Evolutionary conservation across 2,888 invertebrate genomes (phyloP), one percentile per base, ranked within the genome.

Genomic region (Aporophyla nigra): DNA sequence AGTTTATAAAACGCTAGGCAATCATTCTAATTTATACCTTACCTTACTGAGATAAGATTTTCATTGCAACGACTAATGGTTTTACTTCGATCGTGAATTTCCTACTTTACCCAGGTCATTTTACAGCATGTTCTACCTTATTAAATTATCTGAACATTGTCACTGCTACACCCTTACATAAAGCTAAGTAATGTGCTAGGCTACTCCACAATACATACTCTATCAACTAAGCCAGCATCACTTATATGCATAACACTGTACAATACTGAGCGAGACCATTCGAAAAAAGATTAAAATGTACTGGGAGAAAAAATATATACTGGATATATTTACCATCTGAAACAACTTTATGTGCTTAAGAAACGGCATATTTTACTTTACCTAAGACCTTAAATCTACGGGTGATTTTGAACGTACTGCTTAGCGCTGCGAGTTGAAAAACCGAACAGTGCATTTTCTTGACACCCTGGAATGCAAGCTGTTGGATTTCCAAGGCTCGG

Each of bases 211-310:
- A 16, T 53, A 82, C 74, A 74, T 14, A 19, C 19, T 24, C 21
- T 62, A 27, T 49, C 27, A n/a, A 53, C 7, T 33, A 58, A n/a
- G 58, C 27, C 21, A 53, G 21, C 12, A 46, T 46, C 75, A 75
- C n/a, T 53, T 33, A 74, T 33, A 53, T 24, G 21, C 67, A 71
- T 63, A 33, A 68, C 5, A 16, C 49, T 59, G n/a, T n/a, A 79
- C 74, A 82, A 80, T 83, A 80, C 71, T 83, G 76, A 72, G 19
- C 69, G 83, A 68, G 56, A 21, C 0, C 5, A 46, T 53, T 51
- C 6, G 16, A 43, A 73, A 58, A 7, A 66, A 5, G 24, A 27
- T 59, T 16, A 9, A 61, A 21, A 54, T 56, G 2, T 7, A 46
- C 1, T 40, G 5, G 19, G 19, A 9, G 0, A 24, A 58, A 46